A percentile compares a stretch with the other conserved stretches of the same genome.
Evolutionary conservation across 2,113 vertebrate species (phyloP).

Genomic region (Thermophis baileyi): DNA sequence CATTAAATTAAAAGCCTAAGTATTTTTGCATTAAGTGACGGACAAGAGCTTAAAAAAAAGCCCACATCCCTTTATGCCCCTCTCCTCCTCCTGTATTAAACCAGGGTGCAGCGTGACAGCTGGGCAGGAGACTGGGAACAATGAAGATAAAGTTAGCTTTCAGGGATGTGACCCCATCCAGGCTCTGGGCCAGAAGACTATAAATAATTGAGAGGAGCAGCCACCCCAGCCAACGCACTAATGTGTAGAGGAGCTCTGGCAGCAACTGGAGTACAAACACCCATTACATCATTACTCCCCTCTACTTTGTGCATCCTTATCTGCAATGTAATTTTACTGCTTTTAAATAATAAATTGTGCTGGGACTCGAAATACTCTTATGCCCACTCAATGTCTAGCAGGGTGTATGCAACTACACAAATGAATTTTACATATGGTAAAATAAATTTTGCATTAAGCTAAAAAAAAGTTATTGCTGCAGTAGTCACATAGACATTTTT

Average conservation of each 20-base stretch:
- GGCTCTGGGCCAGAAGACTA: slow-evolving; percentile 63
- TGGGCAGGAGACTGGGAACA: slow-evolving; percentile 62
- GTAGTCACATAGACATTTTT: not conserved
- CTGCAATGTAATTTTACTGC: slow-evolving; percentile 52
- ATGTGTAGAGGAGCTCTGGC: slow-evolving; percentile 53
- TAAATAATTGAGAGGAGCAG: slow-evolving; percentile 70
- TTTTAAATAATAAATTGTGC: slow-evolving; percentile 62
- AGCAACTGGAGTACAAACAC: slow-evolving; percentile 46
- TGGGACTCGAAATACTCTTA: slow-evolving; percentile 40
- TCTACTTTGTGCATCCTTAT: slow-evolving; percentile 35
- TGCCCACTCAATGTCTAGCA: slow-evolving; percentile 42
- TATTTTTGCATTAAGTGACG: not conserved
- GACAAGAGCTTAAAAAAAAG: no score
- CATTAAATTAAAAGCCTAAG: accelerated
- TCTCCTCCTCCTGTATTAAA: slow-evolving; percentile 37
- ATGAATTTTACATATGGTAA: slow-evolving; percentile 46
- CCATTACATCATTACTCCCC: slow-evolving; percentile 60
- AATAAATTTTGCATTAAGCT: slow-evolving; percentile 47
- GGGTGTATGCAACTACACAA: slow-evolving; percentile 35
- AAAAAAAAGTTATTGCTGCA: not conserved
- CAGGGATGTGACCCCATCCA: slow-evolving; percentile 63
- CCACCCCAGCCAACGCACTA: slow-evolving; percentile 55
- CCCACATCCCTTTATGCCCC: slow-evolving; percentile 12
- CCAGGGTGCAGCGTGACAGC: slow-evolving; percentile 44
- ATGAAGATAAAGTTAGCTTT: slow-evolving; percentile 66